These are phyloP conservation scores for Drosophila gaucha DNA, from an alignment of 2,888 invertebrate species.

Conservation along the genomic window DNA sequence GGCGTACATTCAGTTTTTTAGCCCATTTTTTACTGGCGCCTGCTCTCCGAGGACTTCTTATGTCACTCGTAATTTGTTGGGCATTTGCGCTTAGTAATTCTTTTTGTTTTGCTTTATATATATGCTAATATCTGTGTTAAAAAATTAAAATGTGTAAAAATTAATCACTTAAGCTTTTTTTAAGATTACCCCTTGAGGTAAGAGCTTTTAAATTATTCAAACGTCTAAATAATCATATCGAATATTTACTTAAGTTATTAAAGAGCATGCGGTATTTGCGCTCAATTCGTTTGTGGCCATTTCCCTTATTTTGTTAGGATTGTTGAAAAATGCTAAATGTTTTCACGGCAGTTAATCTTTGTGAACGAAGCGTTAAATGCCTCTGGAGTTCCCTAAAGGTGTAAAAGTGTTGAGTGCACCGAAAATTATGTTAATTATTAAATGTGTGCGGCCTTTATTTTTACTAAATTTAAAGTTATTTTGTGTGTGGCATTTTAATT, in stretches of 20 bases:
- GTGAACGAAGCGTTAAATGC: slow-evolving; percentile 72
- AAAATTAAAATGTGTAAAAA: not conserved
- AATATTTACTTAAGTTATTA: not conserved
- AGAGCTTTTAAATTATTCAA: too few species aligned
- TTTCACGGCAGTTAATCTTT: slow-evolving; percentile 74
- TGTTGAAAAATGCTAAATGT: slow-evolving; percentile 54
- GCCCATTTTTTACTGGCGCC: slow-evolving; percentile 16
- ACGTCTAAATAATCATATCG: not conserved
- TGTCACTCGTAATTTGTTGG: slow-evolving; percentile 56
- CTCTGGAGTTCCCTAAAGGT: slow-evolving; percentile 52
- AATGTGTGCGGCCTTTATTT: slow-evolving; percentile 51
- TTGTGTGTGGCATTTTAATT: slow-evolving; percentile 69
- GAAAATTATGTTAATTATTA: slow-evolving; percentile 73
- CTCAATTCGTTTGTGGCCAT: slow-evolving; percentile 1
- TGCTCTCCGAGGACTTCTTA: slow-evolving; percentile 56
- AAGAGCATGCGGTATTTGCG: slow-evolving; percentile 19
- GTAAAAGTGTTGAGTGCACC: slow-evolving; percentile 69
- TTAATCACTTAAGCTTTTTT: not conserved
- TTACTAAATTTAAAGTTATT: slow-evolving; percentile 63
- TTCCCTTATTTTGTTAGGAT: slow-evolving; percentile 28
- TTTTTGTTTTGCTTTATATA: slow-evolving; percentile 4
- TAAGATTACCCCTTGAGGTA: too few species aligned
- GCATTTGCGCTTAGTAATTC: slow-evolving; percentile 19
- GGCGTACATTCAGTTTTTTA: slow-evolving; percentile 19
- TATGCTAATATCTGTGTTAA: not conserved